phyloP scores from a whole-genome alignment of 2,888 invertebrate species.

The Leptogaster cylindrica region DNA sequence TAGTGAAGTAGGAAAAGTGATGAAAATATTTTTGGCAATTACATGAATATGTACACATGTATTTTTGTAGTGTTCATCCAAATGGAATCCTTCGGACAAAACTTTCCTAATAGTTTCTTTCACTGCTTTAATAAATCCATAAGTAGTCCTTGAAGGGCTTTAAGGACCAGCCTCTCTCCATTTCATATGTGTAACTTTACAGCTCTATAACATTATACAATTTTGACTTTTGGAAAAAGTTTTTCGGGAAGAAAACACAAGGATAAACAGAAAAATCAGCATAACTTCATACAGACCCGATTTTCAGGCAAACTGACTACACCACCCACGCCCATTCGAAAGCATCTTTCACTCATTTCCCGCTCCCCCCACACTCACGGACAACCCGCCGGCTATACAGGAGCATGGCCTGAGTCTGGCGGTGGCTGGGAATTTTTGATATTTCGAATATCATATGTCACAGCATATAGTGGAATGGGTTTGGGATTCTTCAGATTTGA shows the following conservation, averaged over 20 bases:
- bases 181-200: not conserved
- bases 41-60: no score
- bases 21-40: no score
- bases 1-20: no score
- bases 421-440: constrained; percentile 42
- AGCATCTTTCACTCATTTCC: not conserved
- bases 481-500: constrained; percentile 37
- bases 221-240: not conserved
- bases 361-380: not conserved
- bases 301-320: not conserved
- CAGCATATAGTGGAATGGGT: constrained; percentile 1
- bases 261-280: constrained; percentile 25
- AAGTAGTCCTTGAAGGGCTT: not conserved
- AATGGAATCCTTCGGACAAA: no score
- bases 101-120: no score
- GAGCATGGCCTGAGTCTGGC: constrained; percentile 29
- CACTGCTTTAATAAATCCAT: no score
- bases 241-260: not conserved
- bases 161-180: not conserved
- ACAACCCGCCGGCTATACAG: constrained; percentile 21
- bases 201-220: constrained; percentile 1
- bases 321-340: not conserved
- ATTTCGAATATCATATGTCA: constrained; percentile 42
- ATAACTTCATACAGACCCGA: constrained; percentile 6
- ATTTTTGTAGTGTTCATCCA: no score